Base-by-base conservation (phyloP, 2,888 invertebrate species). In the Drosophila affinis region DNA sequence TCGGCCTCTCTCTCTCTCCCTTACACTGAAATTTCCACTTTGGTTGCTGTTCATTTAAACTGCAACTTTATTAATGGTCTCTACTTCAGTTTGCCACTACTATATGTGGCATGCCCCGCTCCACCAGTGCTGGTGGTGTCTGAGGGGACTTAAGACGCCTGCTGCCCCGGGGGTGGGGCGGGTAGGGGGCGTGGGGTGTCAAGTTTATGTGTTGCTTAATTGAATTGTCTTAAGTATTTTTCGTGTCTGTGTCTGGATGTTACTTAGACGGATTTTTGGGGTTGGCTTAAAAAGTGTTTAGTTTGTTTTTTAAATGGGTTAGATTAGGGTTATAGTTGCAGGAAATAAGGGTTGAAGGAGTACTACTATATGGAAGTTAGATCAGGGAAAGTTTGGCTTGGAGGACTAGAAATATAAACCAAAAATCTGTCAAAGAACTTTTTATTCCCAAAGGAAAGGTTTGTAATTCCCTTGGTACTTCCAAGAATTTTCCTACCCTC, bases 121-220 rank as follows among this genome's bases (percentile, higher is more conserved):
- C 9, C n/a, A 14, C 27, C 17, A 14, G 4, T 34, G 9, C 12
- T 5, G 47, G 48, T 34, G 56, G 39, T 47, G 44, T 9, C 9
- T 51, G 47, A 17, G 54, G 55, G 56, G 34, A 52, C 48, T 60
- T 68, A 65, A 51, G 60, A 61, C 48, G 59, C 44, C 47, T 48
- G 70, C 55, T 46, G 52, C 48, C 47, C 45, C 24, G 32, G 32
- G 24, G 24, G 62, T 5, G 24, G 24, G 24, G 5, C 4, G 24
- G 24, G 24, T 5, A 3, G 5, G 24, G 24, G 24, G 24, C 4
- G 5, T 4, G 27, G 70, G 71, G 81, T 84, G 78, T 84, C 77
- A 84, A 76, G 81, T 87, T 87, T 84, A 87, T 87, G 84, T 81
- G 84, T 67, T 83, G 73, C 74, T 78, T 84, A 83, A 83, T 87